These are phyloP conservation scores for Agrotis puta DNA, from an alignment of 2,888 invertebrate species.

Conservation along the genomic window DNA sequence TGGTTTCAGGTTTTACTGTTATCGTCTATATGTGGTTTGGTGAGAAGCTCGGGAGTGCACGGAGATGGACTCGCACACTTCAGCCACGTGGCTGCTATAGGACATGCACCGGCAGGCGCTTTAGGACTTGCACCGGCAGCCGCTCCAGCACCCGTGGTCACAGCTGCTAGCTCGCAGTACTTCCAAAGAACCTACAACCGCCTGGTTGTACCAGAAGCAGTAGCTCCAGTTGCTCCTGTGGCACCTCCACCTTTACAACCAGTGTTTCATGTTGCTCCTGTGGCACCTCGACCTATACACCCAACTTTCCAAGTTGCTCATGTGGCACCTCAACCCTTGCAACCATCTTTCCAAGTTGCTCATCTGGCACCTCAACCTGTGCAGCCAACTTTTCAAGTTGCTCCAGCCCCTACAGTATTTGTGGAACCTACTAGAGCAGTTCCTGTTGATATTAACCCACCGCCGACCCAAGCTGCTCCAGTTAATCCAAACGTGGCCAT, in stretches of 20 bases:
- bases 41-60: conserved; percentile 77
- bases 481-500: conserved; percentile 83
- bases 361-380: conserved; percentile 54
- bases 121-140: conserved; percentile 63
- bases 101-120: conserved; percentile 61
- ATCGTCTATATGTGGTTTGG: conserved; percentile 74
- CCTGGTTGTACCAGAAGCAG: conserved; percentile 75
- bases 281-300: conserved; percentile 48
- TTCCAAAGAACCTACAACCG: conserved; percentile 92
- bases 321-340: conserved; percentile 47
- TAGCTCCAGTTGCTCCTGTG: conserved; percentile 59
- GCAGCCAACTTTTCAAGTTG: conserved; percentile 67
- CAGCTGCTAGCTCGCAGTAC: conserved; percentile 93
- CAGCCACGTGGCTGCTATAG: conserved; percentile 48
- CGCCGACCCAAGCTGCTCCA: conserved; percentile 67
- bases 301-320: conserved; percentile 45
- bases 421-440: conserved; percentile 56
- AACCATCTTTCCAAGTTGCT: conserved; percentile 56
- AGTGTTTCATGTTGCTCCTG: conserved; percentile 67
- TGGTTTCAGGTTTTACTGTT: conserved; percentile 79
- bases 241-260: conserved; percentile 58
- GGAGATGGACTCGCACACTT: conserved; percentile 60
- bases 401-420: conserved; percentile 66
- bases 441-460: conserved; percentile 57
- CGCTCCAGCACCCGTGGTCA: conserved; percentile 89